Conservation (phyloP, 2,888 invertebrate species). For the Caenorhabditis sp. region DNA sequence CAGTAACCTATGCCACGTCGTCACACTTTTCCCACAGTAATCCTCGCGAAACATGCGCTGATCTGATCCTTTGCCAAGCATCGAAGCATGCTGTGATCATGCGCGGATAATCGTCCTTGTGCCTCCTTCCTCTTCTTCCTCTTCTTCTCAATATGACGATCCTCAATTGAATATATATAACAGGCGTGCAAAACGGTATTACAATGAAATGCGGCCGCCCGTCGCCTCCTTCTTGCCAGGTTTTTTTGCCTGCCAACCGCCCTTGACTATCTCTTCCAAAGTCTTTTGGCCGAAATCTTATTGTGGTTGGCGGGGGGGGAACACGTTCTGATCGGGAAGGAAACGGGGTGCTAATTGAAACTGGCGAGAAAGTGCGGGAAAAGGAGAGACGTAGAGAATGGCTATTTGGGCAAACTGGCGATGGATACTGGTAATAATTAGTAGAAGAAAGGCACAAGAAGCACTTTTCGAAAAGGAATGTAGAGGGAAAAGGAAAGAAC, state of each 20-base stretch:
- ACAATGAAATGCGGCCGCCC: neutral
- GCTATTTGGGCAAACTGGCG: neutral
- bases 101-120: constrained; percentile 29
- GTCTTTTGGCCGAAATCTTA: neutral
- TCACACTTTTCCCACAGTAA: too few relatives aligned
- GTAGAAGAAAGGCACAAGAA: neutral
- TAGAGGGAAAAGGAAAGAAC: neutral
- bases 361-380: neutral
- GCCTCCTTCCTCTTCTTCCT: neutral
- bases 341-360: constrained; percentile 8
- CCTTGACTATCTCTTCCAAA: neutral
- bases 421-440: constrained; percentile 23
- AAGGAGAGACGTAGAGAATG: neutral
- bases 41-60: too few relatives aligned
- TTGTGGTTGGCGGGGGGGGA: neutral
- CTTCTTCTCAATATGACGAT: constrained; percentile 2
- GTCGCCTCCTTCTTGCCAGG: neutral
- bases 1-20: too few relatives aligned
- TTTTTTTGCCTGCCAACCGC: neutral
- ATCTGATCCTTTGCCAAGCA: too few relatives aligned
- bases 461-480: neutral
- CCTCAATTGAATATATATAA: constrained; percentile 19
- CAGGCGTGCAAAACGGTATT: constrained; percentile 25
- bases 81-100: too few relatives aligned
- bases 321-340: neutral